Conservation (phyloP, 1,140 invertebrate species). For the Drosophila lacertosa region DNA sequence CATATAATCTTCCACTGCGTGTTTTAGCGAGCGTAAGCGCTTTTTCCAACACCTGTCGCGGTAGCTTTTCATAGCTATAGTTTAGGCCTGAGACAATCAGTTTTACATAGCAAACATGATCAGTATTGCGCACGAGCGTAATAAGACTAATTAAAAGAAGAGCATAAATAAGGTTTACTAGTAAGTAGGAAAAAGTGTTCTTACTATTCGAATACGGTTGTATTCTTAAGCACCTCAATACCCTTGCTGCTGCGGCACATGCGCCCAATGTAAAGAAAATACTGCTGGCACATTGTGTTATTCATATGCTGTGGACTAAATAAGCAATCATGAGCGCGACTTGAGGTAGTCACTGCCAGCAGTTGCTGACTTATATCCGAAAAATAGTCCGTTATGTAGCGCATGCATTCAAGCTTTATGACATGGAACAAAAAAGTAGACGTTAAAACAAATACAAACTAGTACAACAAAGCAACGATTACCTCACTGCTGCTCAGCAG, state of each 20-base stretch:
- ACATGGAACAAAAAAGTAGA: constrained; percentile 5
- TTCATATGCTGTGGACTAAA: constrained; percentile 95
- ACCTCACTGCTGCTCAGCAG: constrained; percentile 86
- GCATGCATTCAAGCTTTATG: constrained; percentile 85
- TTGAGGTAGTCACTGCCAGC: constrained; percentile 88
- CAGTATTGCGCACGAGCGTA: constrained; percentile 91
- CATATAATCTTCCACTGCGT: constrained; percentile 93
- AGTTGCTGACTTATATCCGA: constrained; percentile 92
- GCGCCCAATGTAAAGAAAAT: constrained; percentile 96
- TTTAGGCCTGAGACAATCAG: constrained; percentile 95
- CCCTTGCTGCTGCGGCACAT: constrained; percentile 91
- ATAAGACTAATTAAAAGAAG: constrained; percentile 87
- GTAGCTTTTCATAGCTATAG: constrained; percentile 90
- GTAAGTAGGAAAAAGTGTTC: constrained; percentile 52
- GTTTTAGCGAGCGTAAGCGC: constrained; percentile 85
- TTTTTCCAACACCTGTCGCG: constrained; percentile 90
- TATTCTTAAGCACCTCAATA: constrained; percentile 89
- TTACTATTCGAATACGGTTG: constrained; percentile 91
- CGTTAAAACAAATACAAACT: neutral
- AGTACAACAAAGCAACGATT: constrained; percentile 54
- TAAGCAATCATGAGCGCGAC: constrained; percentile 93
- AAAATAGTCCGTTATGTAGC: constrained; percentile 91
- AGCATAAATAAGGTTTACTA: neutral
- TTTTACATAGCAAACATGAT: constrained; percentile 96
- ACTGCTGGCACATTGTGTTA: constrained; percentile 95